phyloP scores from a whole-genome alignment of 2,797 vertebrate genomes.

The Linurgus olivaceus region DNA sequence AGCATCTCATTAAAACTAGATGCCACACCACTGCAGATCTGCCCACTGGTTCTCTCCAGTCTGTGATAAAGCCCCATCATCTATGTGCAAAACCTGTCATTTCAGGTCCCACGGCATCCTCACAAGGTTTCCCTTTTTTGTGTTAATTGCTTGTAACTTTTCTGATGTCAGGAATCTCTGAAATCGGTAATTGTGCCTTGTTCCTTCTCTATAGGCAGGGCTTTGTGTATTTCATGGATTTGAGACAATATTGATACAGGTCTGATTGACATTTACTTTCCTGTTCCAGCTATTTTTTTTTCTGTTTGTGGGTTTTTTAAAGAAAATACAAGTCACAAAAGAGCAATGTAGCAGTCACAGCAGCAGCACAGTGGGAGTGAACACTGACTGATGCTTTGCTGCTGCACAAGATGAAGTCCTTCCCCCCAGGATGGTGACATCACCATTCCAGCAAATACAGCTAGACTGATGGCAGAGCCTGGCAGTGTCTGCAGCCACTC shows the following conservation, averaged over 20 bases:
- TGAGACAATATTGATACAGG: background rate
- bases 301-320: background rate
- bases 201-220: background rate
- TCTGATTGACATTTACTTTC: background rate
- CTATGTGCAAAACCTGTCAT: background rate
- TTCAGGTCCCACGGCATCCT: background rate
- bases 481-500: background rate
- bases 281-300: background rate
- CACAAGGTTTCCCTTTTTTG: background rate
- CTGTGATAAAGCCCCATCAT: background rate
- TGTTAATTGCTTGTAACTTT: background rate
- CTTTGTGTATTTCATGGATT: background rate
- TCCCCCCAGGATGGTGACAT: background rate
- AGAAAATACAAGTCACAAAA: background rate
- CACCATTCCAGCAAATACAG: background rate
- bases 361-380: background rate
- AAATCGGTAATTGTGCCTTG: background rate
- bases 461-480: background rate
- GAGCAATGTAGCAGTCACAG: background rate
- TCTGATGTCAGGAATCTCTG: background rate
- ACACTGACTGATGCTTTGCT: background rate
- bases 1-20: background rate
- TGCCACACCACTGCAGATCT: background rate
- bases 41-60: background rate
- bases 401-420: background rate